Evolutionary conservation across 2,113 vertebrate species (phyloP).

Genomic region (Hippopotamus amphibius): DNA sequence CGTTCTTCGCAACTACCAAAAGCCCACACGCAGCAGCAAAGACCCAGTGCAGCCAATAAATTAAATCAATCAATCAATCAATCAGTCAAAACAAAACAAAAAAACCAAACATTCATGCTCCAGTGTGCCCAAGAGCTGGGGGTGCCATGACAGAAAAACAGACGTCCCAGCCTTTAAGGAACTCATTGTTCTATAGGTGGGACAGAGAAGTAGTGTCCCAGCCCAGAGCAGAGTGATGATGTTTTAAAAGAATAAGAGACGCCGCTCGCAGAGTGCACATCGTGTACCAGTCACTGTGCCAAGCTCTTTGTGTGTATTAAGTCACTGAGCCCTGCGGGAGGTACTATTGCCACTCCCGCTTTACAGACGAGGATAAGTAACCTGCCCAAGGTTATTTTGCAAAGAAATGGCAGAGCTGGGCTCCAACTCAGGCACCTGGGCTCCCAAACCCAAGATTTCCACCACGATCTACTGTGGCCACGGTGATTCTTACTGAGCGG

Average conservation of each 20-base stretch:
- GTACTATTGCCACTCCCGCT: neutral
- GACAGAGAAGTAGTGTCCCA: neutral
- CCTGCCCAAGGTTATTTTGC: neutral
- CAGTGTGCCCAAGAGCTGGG: neutral
- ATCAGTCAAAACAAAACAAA: too few relatives aligned
- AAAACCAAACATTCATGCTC: neutral
- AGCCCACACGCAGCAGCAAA: too few relatives aligned
- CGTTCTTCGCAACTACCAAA: too few relatives aligned
- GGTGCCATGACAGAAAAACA: neutral
- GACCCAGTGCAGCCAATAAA: too few relatives aligned
- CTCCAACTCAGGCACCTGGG: neutral
- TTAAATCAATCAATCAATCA: too few relatives aligned
- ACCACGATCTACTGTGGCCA: too few relatives aligned
- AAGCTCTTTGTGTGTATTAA: too few relatives aligned
- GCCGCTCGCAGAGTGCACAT: accelerated
- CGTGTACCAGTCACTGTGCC: neutral
- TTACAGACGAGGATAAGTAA: neutral
- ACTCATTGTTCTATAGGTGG: neutral
- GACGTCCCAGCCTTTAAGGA: neutral
- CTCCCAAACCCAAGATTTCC: too few relatives aligned
- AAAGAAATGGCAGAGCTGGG: neutral
- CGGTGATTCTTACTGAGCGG: accelerated
- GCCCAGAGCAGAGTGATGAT: neutral
- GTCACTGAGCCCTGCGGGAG: neutral
- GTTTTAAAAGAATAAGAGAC: neutral